Conservation (phyloP, 1,140 invertebrate species). For the Drosophila arawakana region DNA sequence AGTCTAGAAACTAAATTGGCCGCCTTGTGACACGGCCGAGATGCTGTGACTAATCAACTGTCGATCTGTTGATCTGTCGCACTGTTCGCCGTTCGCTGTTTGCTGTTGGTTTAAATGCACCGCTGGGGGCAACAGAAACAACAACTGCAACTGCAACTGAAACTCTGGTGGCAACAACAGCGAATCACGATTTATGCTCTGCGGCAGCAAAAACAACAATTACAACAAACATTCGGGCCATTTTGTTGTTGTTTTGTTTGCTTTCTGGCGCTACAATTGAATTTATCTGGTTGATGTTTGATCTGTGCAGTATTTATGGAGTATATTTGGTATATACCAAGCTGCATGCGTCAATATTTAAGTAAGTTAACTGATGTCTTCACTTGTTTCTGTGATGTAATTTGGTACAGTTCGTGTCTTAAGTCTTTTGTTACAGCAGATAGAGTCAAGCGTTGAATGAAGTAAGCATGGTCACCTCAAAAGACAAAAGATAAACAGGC, state of each 20-base stretch:
- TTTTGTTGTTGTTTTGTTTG: constrained; percentile 19
- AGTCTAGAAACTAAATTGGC: constrained; percentile 51
- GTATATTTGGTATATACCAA: constrained; percentile 28
- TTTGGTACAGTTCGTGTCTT: constrained; percentile 20
- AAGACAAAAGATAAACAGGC: not conserved
- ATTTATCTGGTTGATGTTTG: constrained; percentile 39
- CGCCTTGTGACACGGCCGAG: constrained; percentile 39
- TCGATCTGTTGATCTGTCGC: constrained; percentile 36
- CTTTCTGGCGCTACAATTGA: constrained; percentile 38
- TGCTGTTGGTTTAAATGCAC: constrained; percentile 17
- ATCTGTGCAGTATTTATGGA: constrained; percentile 33
- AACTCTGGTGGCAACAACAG: constrained; percentile 44
- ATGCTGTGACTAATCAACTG: constrained; percentile 70
- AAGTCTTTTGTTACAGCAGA: constrained; percentile 13
- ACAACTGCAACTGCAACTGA: constrained; percentile 46
- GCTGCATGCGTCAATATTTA: constrained; percentile 15
- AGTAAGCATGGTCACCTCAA: not conserved
- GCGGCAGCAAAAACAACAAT: constrained; percentile 45
- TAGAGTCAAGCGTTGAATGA: not conserved
- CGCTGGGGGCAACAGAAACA: constrained; percentile 25
- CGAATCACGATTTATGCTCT: constrained; percentile 56
- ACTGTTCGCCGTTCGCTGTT: not conserved
- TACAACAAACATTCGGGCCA: constrained; percentile 24
- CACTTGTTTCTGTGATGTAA: constrained; percentile 10
- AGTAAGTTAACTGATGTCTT: constrained; percentile 17